Evolutionary conservation across 2,888 invertebrate species (phyloP).

Genomic region (Pammene fasciana): DNA sequence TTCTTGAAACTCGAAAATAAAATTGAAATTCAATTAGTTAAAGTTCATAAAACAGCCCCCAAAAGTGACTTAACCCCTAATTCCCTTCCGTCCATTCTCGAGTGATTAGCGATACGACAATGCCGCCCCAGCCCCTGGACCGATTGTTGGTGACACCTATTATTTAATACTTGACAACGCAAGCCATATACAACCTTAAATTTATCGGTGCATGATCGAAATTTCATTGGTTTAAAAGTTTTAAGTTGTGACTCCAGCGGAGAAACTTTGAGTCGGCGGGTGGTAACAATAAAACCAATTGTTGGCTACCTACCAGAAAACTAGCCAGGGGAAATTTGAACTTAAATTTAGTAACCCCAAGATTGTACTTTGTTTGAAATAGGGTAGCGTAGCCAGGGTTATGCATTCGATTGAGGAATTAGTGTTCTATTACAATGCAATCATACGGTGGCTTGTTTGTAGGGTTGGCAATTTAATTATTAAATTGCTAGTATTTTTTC

Average conservation of each 20-base stretch:
- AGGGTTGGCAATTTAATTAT: slow-evolving; percentile 57
- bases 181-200: slow-evolving; percentile 46
- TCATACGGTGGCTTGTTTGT: slow-evolving; percentile 56
- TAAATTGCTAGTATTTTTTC: slow-evolving; percentile 31
- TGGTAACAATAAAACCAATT: slow-evolving; percentile 80
- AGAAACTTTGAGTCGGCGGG: slow-evolving; percentile 75
- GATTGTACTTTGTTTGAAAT: slow-evolving; percentile 47
- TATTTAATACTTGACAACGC: slow-evolving; percentile 53
- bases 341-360: slow-evolving; percentile 49
- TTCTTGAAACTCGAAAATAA: slow-evolving; percentile 19
- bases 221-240: slow-evolving; percentile 33
- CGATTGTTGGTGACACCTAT: slow-evolving; percentile 76
- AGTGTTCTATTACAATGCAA: slow-evolving; percentile 73
- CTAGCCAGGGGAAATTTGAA: slow-evolving; percentile 50
- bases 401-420: slow-evolving; percentile 70
- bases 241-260: slow-evolving; percentile 46
- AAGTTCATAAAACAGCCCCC: slow-evolving; percentile 72
- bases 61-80: slow-evolving; percentile 55
- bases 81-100: slow-evolving; percentile 56
- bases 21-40: slow-evolving; percentile 39
- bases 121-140: slow-evolving; percentile 57
- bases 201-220: slow-evolving; percentile 39
- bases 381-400: slow-evolving; percentile 47
- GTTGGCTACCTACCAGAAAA: slow-evolving; percentile 63
- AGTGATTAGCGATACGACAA: slow-evolving; percentile 66